phyloP scores from a whole-genome alignment of 2,113 vertebrate species.

The Cyrtonyx montezumae region DNA sequence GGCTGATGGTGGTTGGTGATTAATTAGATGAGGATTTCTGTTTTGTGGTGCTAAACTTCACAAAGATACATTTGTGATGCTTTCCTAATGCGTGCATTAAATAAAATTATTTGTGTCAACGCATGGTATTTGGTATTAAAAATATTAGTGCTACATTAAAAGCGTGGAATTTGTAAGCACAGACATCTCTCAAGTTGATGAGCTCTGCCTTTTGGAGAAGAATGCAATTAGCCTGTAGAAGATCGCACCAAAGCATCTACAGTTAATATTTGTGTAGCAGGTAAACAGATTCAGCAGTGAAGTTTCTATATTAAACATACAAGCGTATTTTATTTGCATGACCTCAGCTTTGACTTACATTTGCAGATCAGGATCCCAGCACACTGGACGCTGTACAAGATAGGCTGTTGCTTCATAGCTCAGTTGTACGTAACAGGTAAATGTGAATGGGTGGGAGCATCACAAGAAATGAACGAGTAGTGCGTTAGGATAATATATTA shows the following conservation, averaged over 20 bases:
- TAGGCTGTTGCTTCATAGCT: background rate
- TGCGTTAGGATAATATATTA: background rate
- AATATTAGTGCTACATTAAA: background rate
- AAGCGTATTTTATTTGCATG: background rate
- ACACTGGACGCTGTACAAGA: background rate
- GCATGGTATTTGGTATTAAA: constrained; percentile 2
- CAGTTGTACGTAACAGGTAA: background rate
- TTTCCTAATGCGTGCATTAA: background rate
- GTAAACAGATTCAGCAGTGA: background rate
- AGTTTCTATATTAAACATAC: background rate
- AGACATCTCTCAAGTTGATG: background rate
- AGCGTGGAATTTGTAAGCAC: background rate
- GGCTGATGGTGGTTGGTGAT: background rate
- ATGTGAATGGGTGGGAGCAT: background rate
- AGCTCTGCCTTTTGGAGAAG: background rate
- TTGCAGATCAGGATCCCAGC: background rate
- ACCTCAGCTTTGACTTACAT: background rate
- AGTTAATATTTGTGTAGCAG: background rate
- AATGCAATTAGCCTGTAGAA: background rate
- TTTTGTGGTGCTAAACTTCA: background rate
- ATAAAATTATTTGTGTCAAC: background rate
- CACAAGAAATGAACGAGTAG: background rate
- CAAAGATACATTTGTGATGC: background rate
- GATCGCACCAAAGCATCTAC: background rate
- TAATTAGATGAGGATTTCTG: background rate